phyloP scores from a whole-genome alignment of 2,797 vertebrate species.

The Aphelocoma californica region DNA sequence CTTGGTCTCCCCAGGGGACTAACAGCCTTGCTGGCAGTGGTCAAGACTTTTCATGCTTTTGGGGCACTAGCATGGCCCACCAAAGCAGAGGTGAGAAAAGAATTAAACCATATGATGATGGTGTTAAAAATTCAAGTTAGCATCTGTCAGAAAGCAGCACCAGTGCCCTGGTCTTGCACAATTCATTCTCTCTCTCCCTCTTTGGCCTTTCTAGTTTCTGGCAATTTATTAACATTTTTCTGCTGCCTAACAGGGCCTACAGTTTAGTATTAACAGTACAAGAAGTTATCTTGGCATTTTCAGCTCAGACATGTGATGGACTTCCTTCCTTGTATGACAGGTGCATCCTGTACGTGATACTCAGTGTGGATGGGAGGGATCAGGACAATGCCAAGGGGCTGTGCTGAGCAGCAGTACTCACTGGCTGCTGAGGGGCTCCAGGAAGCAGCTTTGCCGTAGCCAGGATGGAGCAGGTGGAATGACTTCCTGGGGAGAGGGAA shows the following conservation, averaged over 20 bases:
- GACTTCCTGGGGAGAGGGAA: conserved; percentile 65
- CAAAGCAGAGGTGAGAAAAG: neutral
- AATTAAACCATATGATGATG: neutral
- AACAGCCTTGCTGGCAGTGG: neutral
- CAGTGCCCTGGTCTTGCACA: neutral
- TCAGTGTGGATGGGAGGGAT: neutral
- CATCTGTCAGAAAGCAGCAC: neutral
- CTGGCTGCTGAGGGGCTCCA: conserved; percentile 73
- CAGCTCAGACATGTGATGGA: neutral
- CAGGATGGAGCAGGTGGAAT: conserved; percentile 68
- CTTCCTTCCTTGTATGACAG: neutral
- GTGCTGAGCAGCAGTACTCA: conserved; percentile 36
- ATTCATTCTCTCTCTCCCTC: neutral
- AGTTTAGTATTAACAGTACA: neutral
- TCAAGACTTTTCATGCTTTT: neutral
- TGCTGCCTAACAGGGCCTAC: neutral
- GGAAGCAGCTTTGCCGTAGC: conserved; percentile 73
- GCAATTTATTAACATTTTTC: neutral
- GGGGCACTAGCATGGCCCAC: neutral
- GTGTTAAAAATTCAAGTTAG: neutral
- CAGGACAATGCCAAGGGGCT: neutral
- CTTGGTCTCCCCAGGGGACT: neutral
- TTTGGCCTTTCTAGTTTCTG: neutral
- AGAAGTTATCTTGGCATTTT: neutral
- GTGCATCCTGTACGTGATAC: rapidly evolving